Percentiles rank a stretch among this genome's conserved stretches.
Evolutionary conservation across 1,140 invertebrate species (phyloP).

Genomic region (Portunus trituberculatus): DNA sequence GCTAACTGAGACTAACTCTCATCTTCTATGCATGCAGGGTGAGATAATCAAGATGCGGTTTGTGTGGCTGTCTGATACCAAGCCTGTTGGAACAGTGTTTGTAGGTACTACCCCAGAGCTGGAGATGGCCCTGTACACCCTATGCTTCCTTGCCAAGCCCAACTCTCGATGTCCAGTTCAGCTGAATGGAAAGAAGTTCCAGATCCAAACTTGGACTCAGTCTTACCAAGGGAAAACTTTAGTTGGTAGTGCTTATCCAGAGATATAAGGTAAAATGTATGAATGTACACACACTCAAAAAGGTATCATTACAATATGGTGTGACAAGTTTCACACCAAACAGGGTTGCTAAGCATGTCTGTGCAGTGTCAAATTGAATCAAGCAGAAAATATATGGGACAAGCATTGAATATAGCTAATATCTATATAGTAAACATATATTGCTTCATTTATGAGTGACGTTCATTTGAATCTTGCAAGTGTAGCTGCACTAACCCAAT

Average conservation of each 20-base stretch:
- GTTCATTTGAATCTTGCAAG: too few relatives aligned
- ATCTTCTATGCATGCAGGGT: conserved; percentile 36
- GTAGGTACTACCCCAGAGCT: conserved; percentile 95
- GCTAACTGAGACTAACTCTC: neutral
- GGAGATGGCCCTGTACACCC: conserved; percentile 95
- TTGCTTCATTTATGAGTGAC: too few relatives aligned
- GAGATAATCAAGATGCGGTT: conserved; percentile 86
- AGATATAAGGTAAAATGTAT: conserved; percentile 81
- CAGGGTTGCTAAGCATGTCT: neutral
- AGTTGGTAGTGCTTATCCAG: conserved; percentile 90
- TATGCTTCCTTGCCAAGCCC: conserved; percentile 89
- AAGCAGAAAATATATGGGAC: neutral
- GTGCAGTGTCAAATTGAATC: neutral
- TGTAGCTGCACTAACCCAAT: too few relatives aligned
- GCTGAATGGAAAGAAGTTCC: conserved; percentile 84
- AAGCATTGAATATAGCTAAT: neutral
- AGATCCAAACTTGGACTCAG: conserved; percentile 88
- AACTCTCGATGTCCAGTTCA: conserved; percentile 87
- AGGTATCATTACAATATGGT: neutral
- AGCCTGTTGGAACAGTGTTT: conserved; percentile 91
- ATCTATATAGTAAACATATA: neutral
- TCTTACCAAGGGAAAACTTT: conserved; percentile 87
- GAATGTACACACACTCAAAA: neutral
- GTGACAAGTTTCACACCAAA: neutral
- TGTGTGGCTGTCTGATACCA: conserved; percentile 87